phyloP scores from a whole-genome alignment of 2,113 vertebrate genomes.

The Orycteropus afer region DNA sequence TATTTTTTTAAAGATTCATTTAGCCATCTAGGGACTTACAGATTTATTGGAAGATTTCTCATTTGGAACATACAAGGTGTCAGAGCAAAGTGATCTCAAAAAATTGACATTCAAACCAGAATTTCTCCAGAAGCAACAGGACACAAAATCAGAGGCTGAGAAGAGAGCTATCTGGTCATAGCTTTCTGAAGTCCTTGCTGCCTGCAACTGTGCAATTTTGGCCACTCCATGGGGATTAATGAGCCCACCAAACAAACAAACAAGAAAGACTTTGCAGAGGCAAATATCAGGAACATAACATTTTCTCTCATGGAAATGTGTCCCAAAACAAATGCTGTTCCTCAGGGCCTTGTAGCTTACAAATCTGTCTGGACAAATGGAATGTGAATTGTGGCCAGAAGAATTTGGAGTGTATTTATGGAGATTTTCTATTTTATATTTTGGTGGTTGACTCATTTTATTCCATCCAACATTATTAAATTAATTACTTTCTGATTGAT shows the following conservation, averaged over 20 bases:
- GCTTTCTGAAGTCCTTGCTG: constrained; percentile 17
- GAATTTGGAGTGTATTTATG: constrained; percentile 62
- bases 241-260: constrained; percentile 34
- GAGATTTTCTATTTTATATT: constrained; percentile 68
- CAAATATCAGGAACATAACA: constrained; percentile 50
- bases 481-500: constrained; percentile 62
- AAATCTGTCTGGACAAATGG: constrained; percentile 65
- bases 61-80: constrained; percentile 47
- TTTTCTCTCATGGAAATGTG: constrained; percentile 65
- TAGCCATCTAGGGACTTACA: not conserved
- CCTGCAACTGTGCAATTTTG: constrained; percentile 27
- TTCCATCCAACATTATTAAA: constrained; percentile 54
- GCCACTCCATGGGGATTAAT: not conserved
- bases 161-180: constrained; percentile 43
- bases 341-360: constrained; percentile 50
- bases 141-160: not conserved
- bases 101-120: constrained; percentile 35
- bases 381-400: constrained; percentile 61
- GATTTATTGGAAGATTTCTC: not conserved
- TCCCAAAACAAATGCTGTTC: constrained; percentile 61
- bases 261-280: constrained; percentile 23
- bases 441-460: constrained; percentile 71
- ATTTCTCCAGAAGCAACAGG: not conserved
- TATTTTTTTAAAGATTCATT: not conserved
- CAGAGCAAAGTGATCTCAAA: not conserved